These are phyloP conservation scores for Zingel zingel DNA, from an alignment of 2,113 vertebrate genomes.

Conservation along the genomic window DNA sequence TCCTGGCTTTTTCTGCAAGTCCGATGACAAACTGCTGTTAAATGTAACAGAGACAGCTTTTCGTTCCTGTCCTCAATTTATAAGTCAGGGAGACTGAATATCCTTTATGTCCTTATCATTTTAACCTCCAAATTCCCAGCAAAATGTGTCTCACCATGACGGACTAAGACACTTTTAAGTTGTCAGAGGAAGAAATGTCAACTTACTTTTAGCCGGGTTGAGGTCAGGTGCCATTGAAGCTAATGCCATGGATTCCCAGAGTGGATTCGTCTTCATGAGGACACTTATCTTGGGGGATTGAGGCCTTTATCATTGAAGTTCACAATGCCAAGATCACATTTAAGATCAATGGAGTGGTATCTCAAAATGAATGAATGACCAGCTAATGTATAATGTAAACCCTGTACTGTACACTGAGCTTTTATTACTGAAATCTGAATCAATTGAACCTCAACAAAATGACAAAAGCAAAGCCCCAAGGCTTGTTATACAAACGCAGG, in stretches of 20 bases:
- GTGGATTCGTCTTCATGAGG: slow-evolving; percentile 48
- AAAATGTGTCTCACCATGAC: slow-evolving; percentile 2
- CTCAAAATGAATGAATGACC: slow-evolving; percentile 52
- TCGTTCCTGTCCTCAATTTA: neutral
- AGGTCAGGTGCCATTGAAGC: slow-evolving; percentile 65
- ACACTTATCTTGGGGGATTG: slow-evolving; percentile 44
- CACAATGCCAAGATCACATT: slow-evolving; percentile 58
- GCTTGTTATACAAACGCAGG: slow-evolving; percentile 12
- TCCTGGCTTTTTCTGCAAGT: neutral
- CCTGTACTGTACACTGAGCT: slow-evolving; percentile 1
- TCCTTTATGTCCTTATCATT: slow-evolving; percentile 7
- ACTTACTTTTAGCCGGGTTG: slow-evolving; percentile 62
- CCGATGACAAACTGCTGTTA: neutral
- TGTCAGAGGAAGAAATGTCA: slow-evolving; percentile 58
- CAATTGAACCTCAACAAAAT: neutral
- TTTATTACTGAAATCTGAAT: slow-evolving; percentile 10
- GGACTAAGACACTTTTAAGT: slow-evolving; percentile 52
- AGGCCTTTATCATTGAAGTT: slow-evolving; percentile 53
- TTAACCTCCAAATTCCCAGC: slow-evolving; percentile 25
- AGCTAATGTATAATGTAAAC: slow-evolving; percentile 23
- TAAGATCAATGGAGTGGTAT: slow-evolving; percentile 47
- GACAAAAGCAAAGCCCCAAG: slow-evolving; percentile 15
- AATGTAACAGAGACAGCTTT: neutral
- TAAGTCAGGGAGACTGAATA: neutral
- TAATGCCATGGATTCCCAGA: slow-evolving; percentile 29